Percentiles rank a stretch among this genome's conserved stretches.
These are phyloP conservation scores for Podarcis muralis DNA, from an alignment of 2,113 vertebrate genomes.

Conservation along the genomic window DNA sequence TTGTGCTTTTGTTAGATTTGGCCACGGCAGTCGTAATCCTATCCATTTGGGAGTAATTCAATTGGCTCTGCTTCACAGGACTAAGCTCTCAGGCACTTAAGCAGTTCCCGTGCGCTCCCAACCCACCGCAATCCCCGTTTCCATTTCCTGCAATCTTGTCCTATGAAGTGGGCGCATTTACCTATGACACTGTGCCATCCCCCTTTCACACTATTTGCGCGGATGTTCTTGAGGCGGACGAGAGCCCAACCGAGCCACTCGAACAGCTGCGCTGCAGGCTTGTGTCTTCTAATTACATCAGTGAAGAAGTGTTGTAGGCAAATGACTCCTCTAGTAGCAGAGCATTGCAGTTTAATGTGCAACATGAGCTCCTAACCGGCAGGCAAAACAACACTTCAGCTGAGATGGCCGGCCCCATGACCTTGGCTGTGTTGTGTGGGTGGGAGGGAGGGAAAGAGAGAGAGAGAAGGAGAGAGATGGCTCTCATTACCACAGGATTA, in stretches of 20 bases:
- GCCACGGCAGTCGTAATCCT: background rate
- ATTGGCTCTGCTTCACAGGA: background rate
- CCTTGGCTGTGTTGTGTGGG: background rate
- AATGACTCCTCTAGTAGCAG: background rate
- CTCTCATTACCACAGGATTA: constrained; percentile 27
- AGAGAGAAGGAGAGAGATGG: rapidly evolving
- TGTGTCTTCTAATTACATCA: background rate
- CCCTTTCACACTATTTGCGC: background rate
- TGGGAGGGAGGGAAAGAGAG: rapidly evolving
- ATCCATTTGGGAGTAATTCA: background rate
- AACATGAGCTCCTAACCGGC: background rate
- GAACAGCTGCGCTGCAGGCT: background rate
- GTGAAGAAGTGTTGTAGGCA: background rate
- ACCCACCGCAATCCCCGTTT: background rate
- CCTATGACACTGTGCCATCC: background rate
- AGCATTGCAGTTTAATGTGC: background rate
- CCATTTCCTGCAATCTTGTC: too few relatives aligned
- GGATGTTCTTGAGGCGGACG: background rate
- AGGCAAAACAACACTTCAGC: background rate
- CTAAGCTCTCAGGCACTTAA: too few relatives aligned
- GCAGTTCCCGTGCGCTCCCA: background rate
- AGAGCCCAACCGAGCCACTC: background rate
- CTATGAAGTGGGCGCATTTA: background rate
- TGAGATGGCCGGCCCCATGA: background rate
- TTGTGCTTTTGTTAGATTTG: too few relatives aligned